Evolutionary conservation across 2,888 invertebrate genomes (phyloP).

Genomic region (Xylota segnis): DNA sequence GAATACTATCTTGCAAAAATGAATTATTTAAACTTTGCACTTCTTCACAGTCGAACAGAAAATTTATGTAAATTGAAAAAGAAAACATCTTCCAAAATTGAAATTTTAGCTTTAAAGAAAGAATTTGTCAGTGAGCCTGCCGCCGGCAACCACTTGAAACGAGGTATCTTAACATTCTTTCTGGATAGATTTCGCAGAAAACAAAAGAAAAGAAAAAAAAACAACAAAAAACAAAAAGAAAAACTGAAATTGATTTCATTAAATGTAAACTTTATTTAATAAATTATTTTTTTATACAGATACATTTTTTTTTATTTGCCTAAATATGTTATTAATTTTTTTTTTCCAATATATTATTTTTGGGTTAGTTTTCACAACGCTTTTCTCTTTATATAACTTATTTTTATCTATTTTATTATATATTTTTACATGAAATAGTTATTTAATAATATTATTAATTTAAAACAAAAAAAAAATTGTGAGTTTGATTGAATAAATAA

Average conservation of each 20-base stretch:
- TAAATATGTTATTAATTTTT: constrained; percentile 67
- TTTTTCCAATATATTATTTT: constrained; percentile 70
- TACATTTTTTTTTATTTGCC: constrained; percentile 62
- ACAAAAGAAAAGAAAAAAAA: constrained; percentile 8
- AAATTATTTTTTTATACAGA: constrained; percentile 74
- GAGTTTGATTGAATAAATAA: constrained; percentile 76
- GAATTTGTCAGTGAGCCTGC: not conserved
- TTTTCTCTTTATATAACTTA: constrained; percentile 77
- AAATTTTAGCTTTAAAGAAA: constrained; percentile 72
- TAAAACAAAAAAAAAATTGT: constrained; percentile 71
- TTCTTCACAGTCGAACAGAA: constrained; percentile 28
- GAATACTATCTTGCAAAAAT: constrained; percentile 24
- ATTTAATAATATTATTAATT: constrained; percentile 75
- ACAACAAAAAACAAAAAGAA: constrained; percentile 27
- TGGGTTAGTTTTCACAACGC: constrained; percentile 74
- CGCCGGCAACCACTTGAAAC: not conserved
- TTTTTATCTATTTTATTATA: constrained; percentile 76
- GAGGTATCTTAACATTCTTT: constrained; percentile 29
- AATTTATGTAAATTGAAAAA: constrained; percentile 13
- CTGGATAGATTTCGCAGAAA: constrained; percentile 48
- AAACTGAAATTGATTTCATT: constrained; percentile 58
- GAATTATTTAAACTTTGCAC: constrained; percentile 32
- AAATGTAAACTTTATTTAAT: constrained; percentile 73
- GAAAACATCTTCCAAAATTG: constrained; percentile 68
- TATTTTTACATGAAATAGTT: constrained; percentile 76